Conservation (phyloP, 1,140 invertebrate species). For the Brachionus asplanchnoidis region DNA sequence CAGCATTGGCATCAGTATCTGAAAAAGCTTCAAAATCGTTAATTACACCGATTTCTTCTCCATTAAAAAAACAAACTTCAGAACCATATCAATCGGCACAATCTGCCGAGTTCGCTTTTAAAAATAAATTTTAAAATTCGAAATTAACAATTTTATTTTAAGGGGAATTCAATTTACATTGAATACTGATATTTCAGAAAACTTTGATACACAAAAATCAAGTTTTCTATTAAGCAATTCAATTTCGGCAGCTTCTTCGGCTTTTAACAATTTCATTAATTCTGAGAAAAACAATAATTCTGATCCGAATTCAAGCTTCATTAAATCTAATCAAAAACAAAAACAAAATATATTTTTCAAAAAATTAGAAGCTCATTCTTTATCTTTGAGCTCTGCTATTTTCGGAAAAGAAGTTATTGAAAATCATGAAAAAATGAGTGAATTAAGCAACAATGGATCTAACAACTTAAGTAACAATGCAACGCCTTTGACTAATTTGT, state of each 20-base stretch:
- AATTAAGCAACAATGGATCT: neutral
- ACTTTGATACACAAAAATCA: neutral
- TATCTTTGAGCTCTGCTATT: neutral
- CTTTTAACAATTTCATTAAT: neutral
- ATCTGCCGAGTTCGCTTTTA: neutral
- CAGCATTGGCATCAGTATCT: neutral
- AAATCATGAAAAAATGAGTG: neutral
- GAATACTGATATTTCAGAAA: neutral
- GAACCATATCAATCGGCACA: neutral
- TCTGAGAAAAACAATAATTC: neutral
- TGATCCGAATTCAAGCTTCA: neutral
- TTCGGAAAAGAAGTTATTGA: neutral
- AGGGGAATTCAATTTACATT: neutral
- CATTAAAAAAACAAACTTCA: neutral
- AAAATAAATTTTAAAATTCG: neutral
- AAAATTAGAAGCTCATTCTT: conserved; percentile 33
- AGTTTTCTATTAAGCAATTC: neutral
- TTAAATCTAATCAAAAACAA: neutral
- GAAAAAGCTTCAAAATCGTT: conserved; percentile 4
- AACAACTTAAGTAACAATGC: neutral
- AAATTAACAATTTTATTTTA: neutral
- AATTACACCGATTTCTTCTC: neutral
- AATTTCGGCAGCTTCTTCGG: neutral
- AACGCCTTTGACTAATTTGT: neutral
- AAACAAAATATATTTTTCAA: conserved; percentile 32